A percentile compares a stretch with the other conserved stretches of the same genome.
Conservation (phyloP, 2,113 vertebrate species). For the Macheiramphus alcinus region DNA sequence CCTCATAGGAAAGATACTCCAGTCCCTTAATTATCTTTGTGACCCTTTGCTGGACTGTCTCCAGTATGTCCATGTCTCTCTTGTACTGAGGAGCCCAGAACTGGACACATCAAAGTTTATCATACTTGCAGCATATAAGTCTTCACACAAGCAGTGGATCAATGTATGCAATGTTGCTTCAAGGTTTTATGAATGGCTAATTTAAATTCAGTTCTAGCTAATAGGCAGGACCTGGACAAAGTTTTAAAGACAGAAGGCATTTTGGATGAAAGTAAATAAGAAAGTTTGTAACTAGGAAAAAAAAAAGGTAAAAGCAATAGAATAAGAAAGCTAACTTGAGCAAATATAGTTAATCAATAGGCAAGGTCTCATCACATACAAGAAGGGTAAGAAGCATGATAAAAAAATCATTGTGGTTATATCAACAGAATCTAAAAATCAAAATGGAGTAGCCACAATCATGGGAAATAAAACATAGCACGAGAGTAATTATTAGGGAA, state of each 20-base stretch:
- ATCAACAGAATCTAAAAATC: neutral
- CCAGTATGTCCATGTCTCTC: accelerated
- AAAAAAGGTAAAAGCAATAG: neutral
- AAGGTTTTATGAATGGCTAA: neutral
- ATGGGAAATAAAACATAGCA: neutral
- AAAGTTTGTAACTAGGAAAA: neutral
- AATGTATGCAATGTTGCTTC: neutral
- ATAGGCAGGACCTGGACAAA: neutral
- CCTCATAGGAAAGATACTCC: neutral
- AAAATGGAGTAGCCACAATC: neutral
- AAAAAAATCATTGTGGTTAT: neutral
- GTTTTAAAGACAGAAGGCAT: neutral
- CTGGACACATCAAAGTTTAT: neutral
- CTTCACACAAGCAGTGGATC: neutral
- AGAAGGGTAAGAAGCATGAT: neutral
- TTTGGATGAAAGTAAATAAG: neutral
- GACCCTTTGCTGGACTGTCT: neutral
- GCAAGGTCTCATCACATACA: neutral
- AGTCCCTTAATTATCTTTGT: neutral
- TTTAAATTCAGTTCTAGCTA: neutral
- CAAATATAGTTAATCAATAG: neutral
- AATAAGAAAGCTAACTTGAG: neutral
- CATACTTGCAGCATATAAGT: neutral
- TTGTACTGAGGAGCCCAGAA: no score
- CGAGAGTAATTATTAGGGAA: neutral